A percentile compares a stretch with the other conserved stretches of the same genome.
Conservation (phyloP, 2,888 invertebrate species). For the Loripinus fragilis region DNA sequence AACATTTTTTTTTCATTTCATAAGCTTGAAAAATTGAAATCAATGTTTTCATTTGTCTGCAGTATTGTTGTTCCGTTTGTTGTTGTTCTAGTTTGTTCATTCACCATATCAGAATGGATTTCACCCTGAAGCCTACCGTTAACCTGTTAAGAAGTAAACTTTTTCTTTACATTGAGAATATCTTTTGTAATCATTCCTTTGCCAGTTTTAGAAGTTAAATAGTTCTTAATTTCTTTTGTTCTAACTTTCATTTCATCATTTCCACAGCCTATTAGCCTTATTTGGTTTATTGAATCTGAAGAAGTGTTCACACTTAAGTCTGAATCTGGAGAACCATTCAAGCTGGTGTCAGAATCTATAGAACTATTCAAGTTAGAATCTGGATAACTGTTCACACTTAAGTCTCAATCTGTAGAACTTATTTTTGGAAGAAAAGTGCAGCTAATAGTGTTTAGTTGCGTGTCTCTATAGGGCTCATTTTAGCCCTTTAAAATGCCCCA, state of each 20-base stretch:
- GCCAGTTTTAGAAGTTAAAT: background rate
- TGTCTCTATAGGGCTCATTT: too few relatives aligned
- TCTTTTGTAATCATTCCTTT: background rate
- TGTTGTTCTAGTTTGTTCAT: background rate
- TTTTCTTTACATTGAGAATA: background rate
- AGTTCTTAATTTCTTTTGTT: background rate
- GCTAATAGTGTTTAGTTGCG: too few relatives aligned
- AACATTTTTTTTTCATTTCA: constrained; percentile 8
- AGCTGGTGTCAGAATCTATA: too few relatives aligned
- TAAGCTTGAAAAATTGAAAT: background rate
- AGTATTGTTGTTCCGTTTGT: background rate
- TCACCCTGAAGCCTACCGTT: background rate
- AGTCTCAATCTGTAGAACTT: too few relatives aligned
- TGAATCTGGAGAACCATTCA: too few relatives aligned
- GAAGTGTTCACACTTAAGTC: too few relatives aligned
- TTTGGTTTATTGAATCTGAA: too few relatives aligned
- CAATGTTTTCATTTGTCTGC: background rate
- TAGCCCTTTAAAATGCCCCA: too few relatives aligned
- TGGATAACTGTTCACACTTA: too few relatives aligned
- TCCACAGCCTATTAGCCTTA: background rate
- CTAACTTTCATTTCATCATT: constrained; percentile 6
- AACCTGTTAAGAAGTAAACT: background rate
- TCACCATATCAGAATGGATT: background rate
- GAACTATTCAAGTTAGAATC: too few relatives aligned
- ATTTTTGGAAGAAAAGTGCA: too few relatives aligned